phyloP scores from a whole-genome alignment of 2,888 invertebrate species.

The Apotomis betuletana region DNA sequence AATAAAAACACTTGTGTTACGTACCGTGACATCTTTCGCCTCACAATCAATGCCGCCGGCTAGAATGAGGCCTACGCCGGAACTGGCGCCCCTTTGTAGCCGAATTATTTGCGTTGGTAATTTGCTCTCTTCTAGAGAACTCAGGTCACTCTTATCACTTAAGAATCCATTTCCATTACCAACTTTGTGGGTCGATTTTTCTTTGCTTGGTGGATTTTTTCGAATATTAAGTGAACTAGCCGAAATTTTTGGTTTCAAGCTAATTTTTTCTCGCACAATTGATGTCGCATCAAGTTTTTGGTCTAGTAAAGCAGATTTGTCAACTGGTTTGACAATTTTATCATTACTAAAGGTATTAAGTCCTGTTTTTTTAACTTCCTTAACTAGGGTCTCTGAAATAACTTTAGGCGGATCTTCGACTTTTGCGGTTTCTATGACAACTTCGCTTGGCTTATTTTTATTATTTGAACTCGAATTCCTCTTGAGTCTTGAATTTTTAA shows the following conservation, averaged over 20 bases:
- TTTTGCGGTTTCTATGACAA: slow-evolving; percentile 61
- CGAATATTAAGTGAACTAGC: slow-evolving; percentile 3
- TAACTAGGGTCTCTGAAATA: slow-evolving; percentile 68
- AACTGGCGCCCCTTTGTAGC: slow-evolving; percentile 70
- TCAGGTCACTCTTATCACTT: slow-evolving; percentile 53
- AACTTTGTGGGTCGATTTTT: slow-evolving; percentile 45
- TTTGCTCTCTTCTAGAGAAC: slow-evolving; percentile 53
- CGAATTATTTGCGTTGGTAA: slow-evolving; percentile 63
- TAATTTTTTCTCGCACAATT: slow-evolving; percentile 39
- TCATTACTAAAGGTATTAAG: slow-evolving; percentile 58
- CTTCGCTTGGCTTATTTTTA: slow-evolving; percentile 70
- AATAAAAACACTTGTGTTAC: slow-evolving; percentile 53
- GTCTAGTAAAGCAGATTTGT: slow-evolving; percentile 53
- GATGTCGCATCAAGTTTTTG: slow-evolving; percentile 46
- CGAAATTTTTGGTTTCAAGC: slow-evolving; percentile 45
- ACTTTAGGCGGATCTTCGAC: slow-evolving; percentile 65
- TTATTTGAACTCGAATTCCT: slow-evolving; percentile 72
- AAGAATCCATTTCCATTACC: slow-evolving; percentile 47
- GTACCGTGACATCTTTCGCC: slow-evolving; percentile 94
- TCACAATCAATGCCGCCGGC: slow-evolving; percentile 96
- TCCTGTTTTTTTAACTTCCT: slow-evolving; percentile 69
- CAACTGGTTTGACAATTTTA: slow-evolving; percentile 49
- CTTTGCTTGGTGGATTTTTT: slow-evolving; percentile 13
- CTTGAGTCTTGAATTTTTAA: slow-evolving; percentile 76
- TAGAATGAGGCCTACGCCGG: slow-evolving; percentile 93